Base-by-base conservation (phyloP, 1,140 invertebrate genomes). In the Harlomillsia oculata region DNA sequence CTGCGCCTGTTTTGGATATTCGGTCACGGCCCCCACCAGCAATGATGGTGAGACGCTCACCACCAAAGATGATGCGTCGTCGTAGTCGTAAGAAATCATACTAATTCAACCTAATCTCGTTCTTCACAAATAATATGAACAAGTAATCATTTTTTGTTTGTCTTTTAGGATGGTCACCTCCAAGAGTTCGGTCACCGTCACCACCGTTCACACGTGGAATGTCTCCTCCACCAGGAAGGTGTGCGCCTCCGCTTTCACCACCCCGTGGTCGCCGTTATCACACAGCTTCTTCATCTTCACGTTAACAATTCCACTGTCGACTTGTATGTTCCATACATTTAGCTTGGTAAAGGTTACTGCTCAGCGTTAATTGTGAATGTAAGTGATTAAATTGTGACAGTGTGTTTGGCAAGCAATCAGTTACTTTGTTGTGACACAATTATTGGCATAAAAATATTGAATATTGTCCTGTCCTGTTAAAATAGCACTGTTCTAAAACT, bases 1-100 rank as follows among this genome's bases (percentile, higher is more conserved):
- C 88, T 30, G 89, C 89, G 36, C 88, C 90, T 21, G 88, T 95
- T 39, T 75, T 93, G 60, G 74, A 89, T 49, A 87, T 83, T 29
- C 82, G 86, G 64, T 77, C 79, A 3, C 76, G 82, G 26, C 80
- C 80, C 8, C 71, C 75, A 13, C 79, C 79, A 20, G 77, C 80
- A 34, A 77, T 83, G 29, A 77, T 80, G 64, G 75, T 76, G 62
- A 73, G 78, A 59, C 72, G 79, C 8, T 75, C 76, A 14, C 77
- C 76, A 20, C 63, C 59, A 36, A 77, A 76, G 9, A 69, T 74
- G 64, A 77, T 75, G 69, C 66, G 71, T 29, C 66, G 69, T 57
- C 69, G 62, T 63, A 53, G 67, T 65, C 30, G 40, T 50, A 45
- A 67, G 54, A 45, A 9, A 39, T 49, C 63, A 9, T 54, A 61